Evolutionary conservation across 2,113 vertebrate genomes (phyloP), one percentile per base, ranked within the genome.

Genomic region (Scomber scombrus): DNA sequence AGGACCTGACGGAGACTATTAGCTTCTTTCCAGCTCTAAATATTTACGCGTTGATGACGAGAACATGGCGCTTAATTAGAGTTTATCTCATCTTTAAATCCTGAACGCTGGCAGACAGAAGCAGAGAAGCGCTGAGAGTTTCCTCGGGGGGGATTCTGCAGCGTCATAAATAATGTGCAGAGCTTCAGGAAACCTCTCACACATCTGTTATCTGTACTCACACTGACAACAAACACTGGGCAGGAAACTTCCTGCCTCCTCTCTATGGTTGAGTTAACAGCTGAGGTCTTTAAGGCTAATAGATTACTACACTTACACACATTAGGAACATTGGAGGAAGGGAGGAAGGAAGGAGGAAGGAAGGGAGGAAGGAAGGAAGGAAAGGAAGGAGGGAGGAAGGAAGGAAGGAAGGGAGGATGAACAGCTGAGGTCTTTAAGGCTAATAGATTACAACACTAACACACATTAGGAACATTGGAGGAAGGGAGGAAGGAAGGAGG

Each of bases 161-260:
- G 64, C 34, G 23, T 77, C 54, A 71, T 71, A 26, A 71, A 54
- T 71, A 82, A 82, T 66, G 34, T 34, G 66, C 51, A 18, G 66
- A 29, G 67, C 66, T 58, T 29, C 50, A 58, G 58, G 79, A 75
- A 75, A 23, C 52, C 3, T 29, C 43, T 14, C 21, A 46, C 40
- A 52, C 75, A 31, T 75, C 50, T 31, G 34, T 40, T 40, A 40
- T 40, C 34, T 40, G 34, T 1, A 9, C 34, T 40, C 34, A 40
- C 29, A 23, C 23, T 46, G 56, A 81, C 71, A 68, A 70, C 78
- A 81, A 68, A 74, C 65, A 16, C 29, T 50, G 11, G 0, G 11
- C 15, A 52, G 31, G n/a, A 19, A 29, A 14, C 56, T 1, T 65
- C 19, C 77, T 40, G 60, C 43, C 69, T 75, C 49, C 43, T 31